These are phyloP conservation scores for Notarius lentiginosus DNA, from an alignment of 2,113 vertebrate species.

Conservation along the genomic window DNA sequence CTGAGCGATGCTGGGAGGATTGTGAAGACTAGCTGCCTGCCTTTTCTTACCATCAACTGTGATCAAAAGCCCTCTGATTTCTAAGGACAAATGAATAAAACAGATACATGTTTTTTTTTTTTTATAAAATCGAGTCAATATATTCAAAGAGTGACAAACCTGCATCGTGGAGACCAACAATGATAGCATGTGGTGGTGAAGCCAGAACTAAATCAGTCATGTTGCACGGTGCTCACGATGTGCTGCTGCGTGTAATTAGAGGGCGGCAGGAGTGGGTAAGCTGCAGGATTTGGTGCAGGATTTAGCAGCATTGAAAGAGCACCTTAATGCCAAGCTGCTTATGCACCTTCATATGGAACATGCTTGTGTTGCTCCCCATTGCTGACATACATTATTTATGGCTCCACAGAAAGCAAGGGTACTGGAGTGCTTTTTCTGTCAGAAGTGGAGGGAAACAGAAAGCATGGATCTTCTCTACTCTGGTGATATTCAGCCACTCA, in stretches of 20 bases:
- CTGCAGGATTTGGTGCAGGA: conserved; percentile 54
- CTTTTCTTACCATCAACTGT: not conserved
- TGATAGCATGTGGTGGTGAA: not conserved
- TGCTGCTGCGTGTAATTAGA: conserved; percentile 36
- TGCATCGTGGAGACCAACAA: not conserved
- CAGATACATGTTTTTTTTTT: not conserved
- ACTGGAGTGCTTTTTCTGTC: conserved; percentile 45
- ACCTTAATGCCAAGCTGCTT: conserved; percentile 49
- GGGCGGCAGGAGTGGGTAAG: conserved; percentile 12
- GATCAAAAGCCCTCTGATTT: not conserved
- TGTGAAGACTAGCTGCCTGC: not conserved
- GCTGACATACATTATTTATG: conserved; percentile 66
- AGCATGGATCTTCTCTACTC: conserved; percentile 40
- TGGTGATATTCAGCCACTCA: conserved; percentile 24
- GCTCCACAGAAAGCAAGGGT: conserved; percentile 51
- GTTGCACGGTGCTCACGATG: conserved; percentile 40
- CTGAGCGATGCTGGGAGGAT: not conserved
- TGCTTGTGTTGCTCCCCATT: conserved; percentile 39
- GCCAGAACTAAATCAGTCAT: conserved; percentile 12
- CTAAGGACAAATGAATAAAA: not conserved
- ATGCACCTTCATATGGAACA: conserved; percentile 35
- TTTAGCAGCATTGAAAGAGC: conserved; percentile 58
- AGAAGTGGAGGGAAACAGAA: conserved; percentile 39
- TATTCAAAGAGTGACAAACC: not conserved
- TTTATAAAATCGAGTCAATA: not conserved